Evolutionary conservation across 2,797 vertebrate species (phyloP).

Genomic region (Coccyzus lansbergi): DNA sequence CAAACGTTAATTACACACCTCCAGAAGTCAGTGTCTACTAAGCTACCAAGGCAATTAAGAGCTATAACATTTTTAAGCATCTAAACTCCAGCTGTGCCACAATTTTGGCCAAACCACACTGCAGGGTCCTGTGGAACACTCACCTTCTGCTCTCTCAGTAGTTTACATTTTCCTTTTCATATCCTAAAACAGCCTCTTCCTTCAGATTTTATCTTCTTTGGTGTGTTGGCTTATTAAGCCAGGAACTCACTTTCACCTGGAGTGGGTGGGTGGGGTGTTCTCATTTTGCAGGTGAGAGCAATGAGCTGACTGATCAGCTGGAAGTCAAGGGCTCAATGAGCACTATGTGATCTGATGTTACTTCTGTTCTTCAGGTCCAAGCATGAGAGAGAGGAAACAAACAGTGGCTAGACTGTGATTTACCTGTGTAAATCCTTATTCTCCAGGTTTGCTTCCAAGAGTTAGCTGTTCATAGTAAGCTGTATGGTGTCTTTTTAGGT

Average conservation of each 20-base stretch:
- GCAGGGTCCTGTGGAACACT: rapidly evolving
- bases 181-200: rapidly evolving
- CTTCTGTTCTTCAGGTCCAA: neutral
- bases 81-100: neutral
- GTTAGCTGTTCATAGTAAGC: neutral
- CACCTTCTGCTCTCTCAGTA: too few relatives aligned
- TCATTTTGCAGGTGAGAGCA: neutral
- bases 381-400: neutral
- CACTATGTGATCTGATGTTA: neutral
- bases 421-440: neutral
- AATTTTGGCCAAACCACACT: rapidly evolving
- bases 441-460: neutral
- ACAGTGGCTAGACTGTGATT: neutral
- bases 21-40: neutral
- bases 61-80: rapidly evolving
- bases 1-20: neutral
- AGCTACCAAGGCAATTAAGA: rapidly evolving
- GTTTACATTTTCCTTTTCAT: rapidly evolving
- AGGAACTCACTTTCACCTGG: neutral
- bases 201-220: neutral
- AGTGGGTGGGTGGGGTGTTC: neutral
- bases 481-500: neutral
- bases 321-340: neutral
- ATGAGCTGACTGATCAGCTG: neutral
- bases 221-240: neutral